Percentiles rank a stretch among this genome's conserved stretches.
These are phyloP conservation scores for Synergus japonicus DNA, from an alignment of 2,888 invertebrate species.

Conservation along the genomic window DNA sequence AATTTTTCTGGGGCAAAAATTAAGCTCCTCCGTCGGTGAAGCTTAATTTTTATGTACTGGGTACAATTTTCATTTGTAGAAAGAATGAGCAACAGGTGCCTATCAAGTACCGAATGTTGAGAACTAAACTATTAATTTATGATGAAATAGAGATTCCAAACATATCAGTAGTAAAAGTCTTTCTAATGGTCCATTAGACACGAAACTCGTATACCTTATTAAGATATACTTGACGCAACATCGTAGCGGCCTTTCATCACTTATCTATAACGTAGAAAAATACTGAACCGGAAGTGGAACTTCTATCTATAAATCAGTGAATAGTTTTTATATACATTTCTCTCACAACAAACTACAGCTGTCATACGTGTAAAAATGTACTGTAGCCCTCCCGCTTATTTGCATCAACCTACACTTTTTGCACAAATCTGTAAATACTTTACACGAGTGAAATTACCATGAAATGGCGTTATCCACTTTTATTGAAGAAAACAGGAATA, in stretches of 20 bases:
- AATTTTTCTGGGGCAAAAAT: not conserved
- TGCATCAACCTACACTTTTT: conserved; percentile 10
- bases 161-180: not conserved
- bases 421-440: not conserved
- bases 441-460: conserved; percentile 19
- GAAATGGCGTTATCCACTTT: conserved; percentile 22
- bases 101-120: not conserved
- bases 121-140: too few relatives aligned
- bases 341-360: not conserved
- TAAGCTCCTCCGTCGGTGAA: not conserved
- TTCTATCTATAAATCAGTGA: not conserved
- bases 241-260: not conserved
- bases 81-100: not conserved
- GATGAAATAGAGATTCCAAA: not conserved
- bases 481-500: conserved; percentile 35
- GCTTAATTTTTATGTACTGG: not conserved
- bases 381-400: not conserved
- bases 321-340: not conserved
- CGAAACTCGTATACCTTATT: not conserved
- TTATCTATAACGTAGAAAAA: not conserved
- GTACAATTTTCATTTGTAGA: not conserved
- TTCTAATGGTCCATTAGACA: not conserved
- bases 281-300: not conserved
- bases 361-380: not conserved
- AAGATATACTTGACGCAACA: not conserved